These are phyloP conservation scores for Petroica traversi DNA, from an alignment of 2,113 vertebrate species.

Conservation along the genomic window DNA sequence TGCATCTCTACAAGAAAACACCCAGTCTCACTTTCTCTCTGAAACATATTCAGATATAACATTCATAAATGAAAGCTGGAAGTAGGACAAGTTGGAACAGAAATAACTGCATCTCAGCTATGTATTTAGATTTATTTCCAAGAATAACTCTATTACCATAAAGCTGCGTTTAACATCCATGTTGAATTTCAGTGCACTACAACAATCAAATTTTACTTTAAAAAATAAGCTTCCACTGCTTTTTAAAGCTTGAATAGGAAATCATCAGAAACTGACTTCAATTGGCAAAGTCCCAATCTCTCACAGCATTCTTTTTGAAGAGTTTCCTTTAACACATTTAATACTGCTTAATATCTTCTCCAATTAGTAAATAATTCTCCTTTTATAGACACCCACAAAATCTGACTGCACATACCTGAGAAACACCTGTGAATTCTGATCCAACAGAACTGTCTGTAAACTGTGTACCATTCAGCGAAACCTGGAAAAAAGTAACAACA, in stretches of 20 bases:
- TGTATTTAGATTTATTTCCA: conserved; percentile 37
- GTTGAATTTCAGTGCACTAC: background rate
- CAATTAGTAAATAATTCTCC: background rate
- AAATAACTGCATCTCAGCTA: conserved; percentile 40
- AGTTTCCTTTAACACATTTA: background rate
- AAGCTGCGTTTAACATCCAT: background rate
- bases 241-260: background rate
- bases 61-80: conserved; percentile 41
- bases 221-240: background rate
- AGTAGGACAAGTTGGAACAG: conserved; percentile 35
- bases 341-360: background rate
- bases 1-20: conserved; percentile 21
- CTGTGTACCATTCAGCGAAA: conserved; percentile 85
- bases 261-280: background rate
- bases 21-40: background rate
- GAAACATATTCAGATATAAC: conserved; percentile 15
- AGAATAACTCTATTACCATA: conserved; percentile 47
- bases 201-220: background rate
- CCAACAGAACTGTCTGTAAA: conserved; percentile 86
- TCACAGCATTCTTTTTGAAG: background rate
- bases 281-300: background rate
- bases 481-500: conserved; percentile 66
- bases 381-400: background rate
- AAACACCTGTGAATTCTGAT: conserved; percentile 87
- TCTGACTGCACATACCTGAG: conserved; percentile 78